These are phyloP conservation scores for Gadopsis marmoratus DNA, from an alignment of 2,797 vertebrate species.

Conservation along the genomic window DNA sequence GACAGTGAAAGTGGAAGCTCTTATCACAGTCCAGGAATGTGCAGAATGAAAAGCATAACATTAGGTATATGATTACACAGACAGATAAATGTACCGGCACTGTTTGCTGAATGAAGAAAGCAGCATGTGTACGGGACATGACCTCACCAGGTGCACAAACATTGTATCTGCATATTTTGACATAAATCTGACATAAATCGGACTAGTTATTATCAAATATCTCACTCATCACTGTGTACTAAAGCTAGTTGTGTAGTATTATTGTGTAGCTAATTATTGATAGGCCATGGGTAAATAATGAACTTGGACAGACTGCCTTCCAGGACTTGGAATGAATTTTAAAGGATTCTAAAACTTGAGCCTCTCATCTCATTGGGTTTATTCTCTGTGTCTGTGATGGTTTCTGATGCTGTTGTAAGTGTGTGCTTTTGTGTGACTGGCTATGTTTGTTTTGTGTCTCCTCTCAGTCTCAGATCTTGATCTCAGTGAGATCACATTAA, in stretches of 20 bases:
- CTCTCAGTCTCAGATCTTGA: neutral
- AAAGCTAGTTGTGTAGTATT: too few species aligned
- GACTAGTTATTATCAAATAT: neutral
- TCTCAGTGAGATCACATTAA: neutral
- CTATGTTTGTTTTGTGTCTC: neutral
- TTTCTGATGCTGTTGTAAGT: neutral
- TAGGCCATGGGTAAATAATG: neutral
- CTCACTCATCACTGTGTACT: neutral
- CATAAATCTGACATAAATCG: neutral
- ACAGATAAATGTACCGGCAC: constrained; percentile 35
- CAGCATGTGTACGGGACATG: neutral
- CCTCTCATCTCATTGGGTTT: neutral
- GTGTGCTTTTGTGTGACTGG: neutral
- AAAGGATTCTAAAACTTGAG: neutral
- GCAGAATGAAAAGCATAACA: constrained; percentile 71
- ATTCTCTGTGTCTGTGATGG: neutral
- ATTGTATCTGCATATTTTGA: neutral
- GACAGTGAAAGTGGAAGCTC: constrained; percentile 53
- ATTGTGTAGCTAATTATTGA: neutral
- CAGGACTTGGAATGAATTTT: neutral
- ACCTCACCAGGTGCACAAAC: neutral
- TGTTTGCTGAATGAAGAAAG: constrained; percentile 33
- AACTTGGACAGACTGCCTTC: too few species aligned
- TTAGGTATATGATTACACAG: constrained; percentile 49
- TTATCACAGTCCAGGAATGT: constrained; percentile 70